Evolutionary conservation across 1,140 invertebrate species (phyloP), one percentile per base, ranked within the genome.

Genomic region (Ips nitidus): DNA sequence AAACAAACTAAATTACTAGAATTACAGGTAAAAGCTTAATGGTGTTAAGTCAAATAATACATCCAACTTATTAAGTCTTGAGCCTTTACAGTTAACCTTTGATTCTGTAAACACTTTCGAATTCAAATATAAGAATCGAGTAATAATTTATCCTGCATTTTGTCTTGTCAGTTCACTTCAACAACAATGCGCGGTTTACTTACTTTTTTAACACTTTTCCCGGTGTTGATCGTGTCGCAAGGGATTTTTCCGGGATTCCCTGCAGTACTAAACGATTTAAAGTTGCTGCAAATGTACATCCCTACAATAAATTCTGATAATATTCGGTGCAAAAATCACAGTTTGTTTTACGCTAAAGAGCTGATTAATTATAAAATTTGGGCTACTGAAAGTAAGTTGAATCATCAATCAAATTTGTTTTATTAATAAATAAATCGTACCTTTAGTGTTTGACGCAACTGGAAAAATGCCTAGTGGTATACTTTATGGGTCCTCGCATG

Each of bases 361-460:
- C 39, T 75, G 45, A 74, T 57, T 52, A 71, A 76, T 8, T 70
- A 73, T 37, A 71, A 61, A 6, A 22, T 74, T 41, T 76, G 75
- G 75, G 75, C 75, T 1, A 71, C 73, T 38, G 75, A 76, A 71
- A 76, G 75, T 76, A 73, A 71, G 73, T 74, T 22, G 22, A 22
- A 22, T 22, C 22, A 8, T 52, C 3, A 41, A 59, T 36, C 42
- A 57, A 53, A 38, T 22, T 22, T 22, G 22, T 22, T 22, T 22
- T 22, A 22, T 22, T 22, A 22, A 22, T 22, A 22, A 22, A 22
- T 22, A 22, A 22, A 22, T 22, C 52, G 41, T 68, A 45, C 8
- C 59, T 59, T 6, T 42, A 74, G 72, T 74, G 72, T 74, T 74
- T 43, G 72, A 74, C 53, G 39, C 72, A 3, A 61, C 72, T 37